Percentiles rank a stretch among this genome's conserved stretches.
Evolutionary conservation across 2,113 vertebrate species (phyloP).

Genomic region (Acanthisitta chloris): DNA sequence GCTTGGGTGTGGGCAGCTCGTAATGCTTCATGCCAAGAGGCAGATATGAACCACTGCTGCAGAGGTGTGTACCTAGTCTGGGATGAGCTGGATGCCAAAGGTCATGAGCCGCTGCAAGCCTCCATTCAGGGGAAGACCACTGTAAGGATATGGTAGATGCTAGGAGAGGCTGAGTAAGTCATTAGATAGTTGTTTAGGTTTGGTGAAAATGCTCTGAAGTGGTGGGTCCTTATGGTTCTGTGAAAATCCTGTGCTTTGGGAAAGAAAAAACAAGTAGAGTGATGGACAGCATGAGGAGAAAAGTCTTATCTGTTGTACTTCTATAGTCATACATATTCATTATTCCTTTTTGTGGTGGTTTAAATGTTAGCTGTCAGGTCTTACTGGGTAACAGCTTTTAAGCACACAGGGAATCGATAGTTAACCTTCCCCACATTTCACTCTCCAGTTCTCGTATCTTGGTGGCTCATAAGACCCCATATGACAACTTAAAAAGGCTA

Average conservation of each 20-base stretch:
- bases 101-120: not conserved
- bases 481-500: not conserved
- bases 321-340: not conserved
- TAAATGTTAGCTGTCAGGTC: not conserved
- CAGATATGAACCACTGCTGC: fast-evolving
- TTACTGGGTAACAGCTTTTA: not conserved
- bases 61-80: fast-evolving
- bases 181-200: not conserved
- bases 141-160: not conserved
- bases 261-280: not conserved
- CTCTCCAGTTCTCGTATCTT: not conserved
- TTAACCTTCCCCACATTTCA: not conserved
- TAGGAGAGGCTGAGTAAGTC: not conserved
- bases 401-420: not conserved
- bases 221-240: not conserved
- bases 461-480: not conserved
- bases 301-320: not conserved
- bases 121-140: not conserved
- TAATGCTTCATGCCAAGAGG: not conserved
- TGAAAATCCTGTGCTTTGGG: not conserved
- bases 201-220: not conserved
- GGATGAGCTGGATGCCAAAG: not conserved
- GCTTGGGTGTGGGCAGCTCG: fast-evolving
- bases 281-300: not conserved
- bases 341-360: not conserved